phyloP scores from a whole-genome alignment of 2,888 invertebrate genomes.

The Calephelis perditalis region DNA sequence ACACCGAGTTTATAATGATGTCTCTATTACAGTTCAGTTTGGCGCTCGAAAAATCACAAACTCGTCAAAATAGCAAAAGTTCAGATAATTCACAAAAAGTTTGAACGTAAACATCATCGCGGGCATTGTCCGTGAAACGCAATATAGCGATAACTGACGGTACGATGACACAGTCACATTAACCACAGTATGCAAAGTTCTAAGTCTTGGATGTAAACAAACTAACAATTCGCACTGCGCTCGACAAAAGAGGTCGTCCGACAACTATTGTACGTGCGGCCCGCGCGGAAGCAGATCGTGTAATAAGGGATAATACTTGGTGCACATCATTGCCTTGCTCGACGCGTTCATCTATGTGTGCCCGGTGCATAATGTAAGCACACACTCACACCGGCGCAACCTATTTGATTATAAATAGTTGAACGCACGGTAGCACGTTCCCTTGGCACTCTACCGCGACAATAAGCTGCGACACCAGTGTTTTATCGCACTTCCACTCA shows the following conservation, averaged over 20 bases:
- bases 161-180: slow-evolving; percentile 70
- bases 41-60: slow-evolving; percentile 44
- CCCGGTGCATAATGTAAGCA: slow-evolving; percentile 69
- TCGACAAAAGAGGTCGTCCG: slow-evolving; percentile 61
- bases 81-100: slow-evolving; percentile 65
- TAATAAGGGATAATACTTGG: slow-evolving; percentile 75
- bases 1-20: slow-evolving; percentile 34
- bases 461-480: slow-evolving; percentile 59
- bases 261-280: slow-evolving; percentile 69
- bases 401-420: slow-evolving; percentile 76
- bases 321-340: slow-evolving; percentile 74
- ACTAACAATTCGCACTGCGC: slow-evolving; percentile 57
- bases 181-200: slow-evolving; percentile 67
- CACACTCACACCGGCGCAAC: slow-evolving; percentile 55
- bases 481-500: slow-evolving; percentile 46
- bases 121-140: slow-evolving; percentile 62
- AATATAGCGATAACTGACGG: slow-evolving; percentile 58
- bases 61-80: slow-evolving; percentile 45
- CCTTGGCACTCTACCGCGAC: slow-evolving; percentile 71
- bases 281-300: slow-evolving; percentile 68
- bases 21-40: slow-evolving; percentile 52
- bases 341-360: slow-evolving; percentile 48
- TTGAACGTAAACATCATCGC: slow-evolving; percentile 49
- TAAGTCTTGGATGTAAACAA: slow-evolving; percentile 67
- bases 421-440: slow-evolving; percentile 77